Base-by-base conservation (phyloP, 2,113 vertebrate species). In the Macroglossus sobrinus region DNA sequence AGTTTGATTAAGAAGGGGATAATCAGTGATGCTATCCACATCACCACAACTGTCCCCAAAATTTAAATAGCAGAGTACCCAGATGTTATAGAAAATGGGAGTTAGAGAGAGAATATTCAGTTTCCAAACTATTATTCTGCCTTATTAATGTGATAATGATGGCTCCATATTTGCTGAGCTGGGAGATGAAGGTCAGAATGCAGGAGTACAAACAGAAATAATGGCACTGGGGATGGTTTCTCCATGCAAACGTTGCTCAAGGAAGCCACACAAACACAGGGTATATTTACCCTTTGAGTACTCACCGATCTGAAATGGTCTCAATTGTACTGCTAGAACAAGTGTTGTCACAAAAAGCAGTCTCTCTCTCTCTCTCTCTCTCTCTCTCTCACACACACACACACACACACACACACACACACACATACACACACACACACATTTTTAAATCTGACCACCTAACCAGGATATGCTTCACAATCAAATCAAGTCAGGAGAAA, bases 401-500 rank as follows among this genome's bases (percentile, higher is more conserved):
- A 28, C 26, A 22, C 24, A 15, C 14, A 74, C n/a, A 38, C n/a
- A 18, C 24, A 24, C 35, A 24, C 26, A 30, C 26, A 15, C 43
- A 64, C 40, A 47, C 2, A 24, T 2, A 26, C 50, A 64, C n/a
- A 68, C 33, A 38, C 53, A 57, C 21, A 47, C 43, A 50, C 45
- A 50, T 13, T 40, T 15, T 69, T 40, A 68, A 71, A 30, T 80
- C 63, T 94, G 75, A 64, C 74, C 76, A 92, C 47, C 50, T 68
- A 90, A 84, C 47, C 35, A 68, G 55, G 7, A 19, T 43, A 69
- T 55, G 47, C 43, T 74, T 94, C 79, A 76, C 69, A 68, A 89
- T 89, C 93, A 94, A 96, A 78, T 95, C 84, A 87, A 76, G 28
- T 93, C 89, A 98, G 91, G 95, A 94, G 91, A 97, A 91, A 98